Evolutionary conservation across 2,113 vertebrate genomes (phyloP).

Genomic region (Nasalis larvatus): DNA sequence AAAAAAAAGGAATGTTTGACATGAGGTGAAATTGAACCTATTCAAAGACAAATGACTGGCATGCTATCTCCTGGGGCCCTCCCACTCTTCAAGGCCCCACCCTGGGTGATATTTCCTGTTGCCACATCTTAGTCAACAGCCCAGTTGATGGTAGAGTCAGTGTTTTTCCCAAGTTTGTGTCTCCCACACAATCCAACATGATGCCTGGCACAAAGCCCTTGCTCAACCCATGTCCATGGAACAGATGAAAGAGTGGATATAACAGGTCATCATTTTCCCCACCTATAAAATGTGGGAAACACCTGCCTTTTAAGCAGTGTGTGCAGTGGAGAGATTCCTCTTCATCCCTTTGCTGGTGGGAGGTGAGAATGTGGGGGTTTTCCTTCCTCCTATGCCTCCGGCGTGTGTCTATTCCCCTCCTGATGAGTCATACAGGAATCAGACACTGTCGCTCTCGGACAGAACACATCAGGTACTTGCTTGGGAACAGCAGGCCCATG

Average conservation of each 20-base stretch:
- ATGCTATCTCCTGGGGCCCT: neutral
- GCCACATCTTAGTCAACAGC: neutral
- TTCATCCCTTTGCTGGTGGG: neutral
- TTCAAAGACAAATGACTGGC: neutral
- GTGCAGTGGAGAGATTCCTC: neutral
- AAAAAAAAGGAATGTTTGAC: neutral
- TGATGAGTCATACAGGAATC: slow-evolving; percentile 71
- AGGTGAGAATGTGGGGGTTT: slow-evolving; percentile 4
- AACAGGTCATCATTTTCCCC: neutral
- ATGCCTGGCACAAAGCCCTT: neutral
- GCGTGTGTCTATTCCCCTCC: slow-evolving; percentile 30
- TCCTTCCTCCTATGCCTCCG: slow-evolving; percentile 14
- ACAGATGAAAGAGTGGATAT: neutral
- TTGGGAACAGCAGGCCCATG: slow-evolving; percentile 42
- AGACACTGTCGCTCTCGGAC: slow-evolving; percentile 52
- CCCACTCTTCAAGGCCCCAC: neutral
- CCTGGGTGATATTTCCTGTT: neutral
- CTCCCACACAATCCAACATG: neutral
- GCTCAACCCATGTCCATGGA: neutral
- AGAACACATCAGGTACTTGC: slow-evolving; percentile 60
- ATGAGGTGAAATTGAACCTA: neutral
- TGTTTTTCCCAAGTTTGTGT: neutral
- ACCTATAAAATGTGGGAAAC: neutral
- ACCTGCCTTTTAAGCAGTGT: neutral
- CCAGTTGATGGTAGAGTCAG: neutral